Evolutionary conservation across 2,797 vertebrate genomes (phyloP), one percentile per base, ranked within the genome.

Genomic region (Gouania willdenowi): DNA sequence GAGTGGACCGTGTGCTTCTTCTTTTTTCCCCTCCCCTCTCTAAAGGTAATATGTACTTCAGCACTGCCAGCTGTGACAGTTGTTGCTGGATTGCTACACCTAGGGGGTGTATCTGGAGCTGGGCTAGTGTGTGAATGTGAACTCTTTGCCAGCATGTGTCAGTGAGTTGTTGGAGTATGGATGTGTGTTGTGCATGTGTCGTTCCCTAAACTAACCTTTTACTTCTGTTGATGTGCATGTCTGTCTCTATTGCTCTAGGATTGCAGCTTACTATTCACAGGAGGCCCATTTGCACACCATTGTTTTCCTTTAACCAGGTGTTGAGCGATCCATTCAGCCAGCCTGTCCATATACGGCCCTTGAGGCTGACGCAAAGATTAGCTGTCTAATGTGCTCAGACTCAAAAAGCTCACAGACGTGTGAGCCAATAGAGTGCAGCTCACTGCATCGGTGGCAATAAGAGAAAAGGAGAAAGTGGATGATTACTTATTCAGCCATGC

Each of bases 31-130:
- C n/a, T n/a, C n/a, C n/a, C n/a, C n/a, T n/a, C n/a, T n/a, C n/a
- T n/a, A n/a, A 89, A 92, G 91, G 92, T 92, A 93, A 93, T 87
- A 69, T 77, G 73, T 16, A 70, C 34, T 73, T 71, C 56, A 60
- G 39, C 65, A 32, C 55, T 32, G 44, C 73, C 66, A 76, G 62
- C 63, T 81, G 66, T 75, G 64, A 71, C 69, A 63, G 71, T 80
- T 70, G 69, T 73, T 70, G 57, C 46, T 53, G 66, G 46, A 35
- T 31, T 52, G 10, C 11, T 33, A 24, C 49, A 61, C 2, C 27
- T 7, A 46, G 47, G 25, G 40, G 20, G 19, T 49, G 48, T 22
- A 60, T 71, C 17, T 62, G 65, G 56, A 50, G 32, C 62, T 29
- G n/a, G 15, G 29, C 30, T 69, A 29, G 38, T 41, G 56, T 61